Conservation (phyloP, 2,797 vertebrate species). For the Picus viridis region DNA sequence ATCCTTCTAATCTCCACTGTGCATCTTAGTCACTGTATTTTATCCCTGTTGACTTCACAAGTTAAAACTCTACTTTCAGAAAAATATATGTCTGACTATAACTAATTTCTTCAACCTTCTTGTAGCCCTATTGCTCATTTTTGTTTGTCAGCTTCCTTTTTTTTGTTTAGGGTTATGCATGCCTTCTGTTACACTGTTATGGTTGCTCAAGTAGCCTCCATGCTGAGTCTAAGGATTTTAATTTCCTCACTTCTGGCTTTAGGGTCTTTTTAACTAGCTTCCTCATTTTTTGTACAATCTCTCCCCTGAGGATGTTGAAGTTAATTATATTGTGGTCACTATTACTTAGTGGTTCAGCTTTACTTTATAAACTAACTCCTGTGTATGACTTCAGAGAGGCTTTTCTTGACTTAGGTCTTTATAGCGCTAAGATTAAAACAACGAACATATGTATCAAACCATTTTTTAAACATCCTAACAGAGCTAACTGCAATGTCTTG, state of each 20-base stretch:
- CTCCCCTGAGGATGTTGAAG: conserved; percentile 70
- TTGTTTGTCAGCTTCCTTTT: conserved; percentile 30
- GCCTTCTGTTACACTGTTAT: conserved; percentile 57
- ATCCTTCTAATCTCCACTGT: conserved; percentile 64
- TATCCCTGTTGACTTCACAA: conserved; percentile 49
- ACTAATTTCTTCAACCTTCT: neutral
- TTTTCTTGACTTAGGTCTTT: conserved; percentile 58
- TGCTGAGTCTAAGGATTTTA: conserved; percentile 73
- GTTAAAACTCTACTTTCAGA: conserved; percentile 48
- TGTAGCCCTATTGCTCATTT: neutral
- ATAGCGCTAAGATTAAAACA: conserved; percentile 48
- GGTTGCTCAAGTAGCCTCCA: conserved; percentile 65
- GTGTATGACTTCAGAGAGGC: conserved; percentile 40
- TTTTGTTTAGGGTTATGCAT: conserved; percentile 37
- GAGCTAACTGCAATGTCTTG: conserved; percentile 19
- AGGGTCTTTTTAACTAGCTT: conserved; percentile 76
- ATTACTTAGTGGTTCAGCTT: conserved; percentile 69
- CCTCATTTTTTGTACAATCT: conserved; percentile 69
- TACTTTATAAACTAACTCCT: conserved; percentile 65
- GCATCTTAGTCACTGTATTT: conserved; percentile 40
- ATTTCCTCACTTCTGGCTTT: conserved; percentile 73
- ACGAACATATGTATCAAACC: conserved; percentile 51
- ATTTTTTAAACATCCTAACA: conserved; percentile 3
- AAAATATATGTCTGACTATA: conserved; percentile 6
- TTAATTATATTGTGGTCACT: conserved; percentile 76